These are phyloP conservation scores for Podotricha telesiphe DNA, from an alignment of 2,888 invertebrate genomes.

Conservation along the genomic window DNA sequence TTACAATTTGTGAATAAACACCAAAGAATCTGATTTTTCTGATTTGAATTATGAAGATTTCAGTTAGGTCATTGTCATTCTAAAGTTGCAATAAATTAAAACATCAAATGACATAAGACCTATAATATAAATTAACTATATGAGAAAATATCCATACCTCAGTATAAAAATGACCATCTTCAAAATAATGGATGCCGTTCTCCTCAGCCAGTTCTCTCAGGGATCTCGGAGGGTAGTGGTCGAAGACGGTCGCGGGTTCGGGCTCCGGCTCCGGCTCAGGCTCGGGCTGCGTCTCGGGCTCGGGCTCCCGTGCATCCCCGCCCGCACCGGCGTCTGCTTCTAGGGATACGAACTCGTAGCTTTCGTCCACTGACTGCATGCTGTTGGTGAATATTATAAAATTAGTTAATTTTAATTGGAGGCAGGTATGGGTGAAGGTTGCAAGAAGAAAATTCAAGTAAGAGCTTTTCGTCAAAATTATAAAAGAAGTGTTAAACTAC, in stretches of 20 bases:
- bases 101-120: no score
- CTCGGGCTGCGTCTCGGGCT: conserved; percentile 65
- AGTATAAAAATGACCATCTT: conserved; percentile 97
- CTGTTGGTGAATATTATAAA: conserved; percentile 46
- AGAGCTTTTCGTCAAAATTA: no score
- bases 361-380: conserved; percentile 82
- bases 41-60: no score
- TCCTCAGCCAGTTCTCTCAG: conserved; percentile 89
- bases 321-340: conserved; percentile 68
- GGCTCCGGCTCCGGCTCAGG: conserved; percentile 95
- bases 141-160: conserved; percentile 80
- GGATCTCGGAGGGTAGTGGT: conserved; percentile 84
- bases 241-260: conserved; percentile 43
- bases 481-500: no score
- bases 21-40: no score
- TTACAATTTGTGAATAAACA: no score
- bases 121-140: no score
- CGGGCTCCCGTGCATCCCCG: conserved; percentile 46
- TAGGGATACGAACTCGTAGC: conserved; percentile 78
- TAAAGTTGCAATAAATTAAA: no score
- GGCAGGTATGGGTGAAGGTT: no score
- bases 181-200: conserved; percentile 94
- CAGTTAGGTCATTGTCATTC: no score
- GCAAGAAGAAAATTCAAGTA: no score
- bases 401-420: no score